phyloP scores from a whole-genome alignment of 2,888 invertebrate genomes.

The Myathropa florea region DNA sequence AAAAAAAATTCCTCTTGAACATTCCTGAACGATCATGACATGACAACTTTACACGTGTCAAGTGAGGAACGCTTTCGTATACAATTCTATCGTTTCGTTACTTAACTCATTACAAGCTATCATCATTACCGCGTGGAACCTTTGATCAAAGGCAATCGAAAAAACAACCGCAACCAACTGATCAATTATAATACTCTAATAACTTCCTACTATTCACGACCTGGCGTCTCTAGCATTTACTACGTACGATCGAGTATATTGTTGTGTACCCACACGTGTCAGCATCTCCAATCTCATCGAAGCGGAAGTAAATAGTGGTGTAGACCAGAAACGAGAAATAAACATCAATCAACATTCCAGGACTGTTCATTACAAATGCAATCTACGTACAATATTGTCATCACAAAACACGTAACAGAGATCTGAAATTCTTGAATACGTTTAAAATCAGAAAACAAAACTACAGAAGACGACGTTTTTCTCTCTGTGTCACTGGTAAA shows the following conservation, averaged over 20 bases:
- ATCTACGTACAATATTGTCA: constrained; percentile 3
- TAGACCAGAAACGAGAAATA: constrained; percentile 9
- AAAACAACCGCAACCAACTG: background rate
- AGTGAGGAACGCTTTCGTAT: too few relatives aligned
- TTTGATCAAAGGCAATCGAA: background rate
- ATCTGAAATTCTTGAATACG: background rate
- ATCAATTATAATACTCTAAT: background rate
- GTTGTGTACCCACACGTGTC: constrained; percentile 30
- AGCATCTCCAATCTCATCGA: constrained; percentile 4
- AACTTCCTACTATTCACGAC: background rate
- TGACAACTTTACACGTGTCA: background rate
- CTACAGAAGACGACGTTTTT: background rate
- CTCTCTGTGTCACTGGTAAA: background rate
- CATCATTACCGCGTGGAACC: background rate
- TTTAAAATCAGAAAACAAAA: background rate
- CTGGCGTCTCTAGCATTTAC: constrained; percentile 9
- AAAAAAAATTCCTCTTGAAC: background rate
- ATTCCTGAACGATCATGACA: background rate
- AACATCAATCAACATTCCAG: constrained; percentile 27
- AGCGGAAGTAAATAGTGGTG: constrained; percentile 43
- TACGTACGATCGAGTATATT: background rate
- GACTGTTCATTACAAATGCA: constrained; percentile 34
- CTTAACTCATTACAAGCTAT: background rate
- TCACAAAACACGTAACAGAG: constrained; percentile 3
- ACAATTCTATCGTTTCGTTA: too few relatives aligned